A percentile compares a stretch with the other conserved stretches of the same genome.
Evolutionary conservation across 64 coral and sea anemone genomes (phyloP).

Genomic region (Hydrozoanthus tunicans): DNA sequence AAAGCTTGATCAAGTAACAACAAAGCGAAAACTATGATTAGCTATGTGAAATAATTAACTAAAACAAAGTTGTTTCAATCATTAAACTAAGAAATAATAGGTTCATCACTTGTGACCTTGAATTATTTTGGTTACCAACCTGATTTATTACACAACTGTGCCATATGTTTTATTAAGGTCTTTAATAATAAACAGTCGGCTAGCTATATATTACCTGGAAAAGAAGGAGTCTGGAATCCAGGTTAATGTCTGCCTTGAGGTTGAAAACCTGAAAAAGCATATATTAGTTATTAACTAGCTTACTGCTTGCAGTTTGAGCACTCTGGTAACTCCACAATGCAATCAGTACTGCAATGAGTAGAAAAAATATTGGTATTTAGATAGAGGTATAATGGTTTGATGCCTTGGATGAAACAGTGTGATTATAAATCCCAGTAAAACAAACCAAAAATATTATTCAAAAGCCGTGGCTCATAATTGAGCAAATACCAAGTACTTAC

Average conservation of each 20-base stretch:
- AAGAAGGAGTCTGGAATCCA: conserved; percentile 99
- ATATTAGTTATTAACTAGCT: neutral
- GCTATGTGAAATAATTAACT: too few relatives aligned
- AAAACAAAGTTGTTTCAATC: too few relatives aligned
- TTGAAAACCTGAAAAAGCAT: conserved; percentile 78
- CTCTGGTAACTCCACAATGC: neutral
- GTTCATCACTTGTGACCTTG: too few relatives aligned
- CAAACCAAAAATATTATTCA: neutral
- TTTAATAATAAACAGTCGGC: neutral
- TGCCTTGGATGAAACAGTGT: neutral
- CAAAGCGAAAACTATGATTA: too few relatives aligned
- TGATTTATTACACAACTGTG: too few relatives aligned
- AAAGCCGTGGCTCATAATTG: neutral
- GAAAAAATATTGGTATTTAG: neutral
- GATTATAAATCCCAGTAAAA: neutral
- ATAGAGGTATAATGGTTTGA: neutral
- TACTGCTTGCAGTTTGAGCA: neutral
- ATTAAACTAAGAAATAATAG: too few relatives aligned
- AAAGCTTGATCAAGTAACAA: too few relatives aligned
- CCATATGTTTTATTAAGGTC: too few relatives aligned
- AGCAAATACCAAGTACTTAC: neutral
- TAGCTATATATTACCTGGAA: conserved; percentile 65
- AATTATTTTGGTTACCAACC: too few relatives aligned
- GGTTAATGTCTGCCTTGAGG: conserved; percentile 90
- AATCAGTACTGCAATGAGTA: neutral